Conservation (phyloP, 2,888 invertebrate species). For the Plebejus melissa region DNA sequence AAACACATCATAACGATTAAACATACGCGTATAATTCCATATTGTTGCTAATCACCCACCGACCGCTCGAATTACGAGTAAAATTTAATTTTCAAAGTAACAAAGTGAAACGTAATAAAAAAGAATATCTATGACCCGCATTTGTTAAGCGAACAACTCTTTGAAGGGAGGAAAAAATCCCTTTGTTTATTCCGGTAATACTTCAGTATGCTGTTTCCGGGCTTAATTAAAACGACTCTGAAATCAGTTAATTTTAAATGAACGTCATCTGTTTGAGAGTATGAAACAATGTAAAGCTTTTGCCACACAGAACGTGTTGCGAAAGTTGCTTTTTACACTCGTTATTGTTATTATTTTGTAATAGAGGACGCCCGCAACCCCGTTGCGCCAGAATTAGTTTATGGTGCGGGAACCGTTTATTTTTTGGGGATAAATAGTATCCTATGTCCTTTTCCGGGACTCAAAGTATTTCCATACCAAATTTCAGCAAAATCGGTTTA, state of each 20-base stretch:
- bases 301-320: background rate
- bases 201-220: constrained; percentile 54
- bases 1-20: background rate
- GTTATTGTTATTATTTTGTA: background rate
- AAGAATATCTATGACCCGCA: constrained; percentile 29
- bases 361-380: too few relatives aligned
- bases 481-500: too few relatives aligned
- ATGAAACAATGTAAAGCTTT: constrained; percentile 28
- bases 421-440: too few relatives aligned
- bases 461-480: too few relatives aligned
- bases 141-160: constrained; percentile 29
- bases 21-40: background rate
- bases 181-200: constrained; percentile 52
- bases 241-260: constrained; percentile 51
- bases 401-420: too few relatives aligned
- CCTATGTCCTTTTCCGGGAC: too few relatives aligned
- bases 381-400: too few relatives aligned
- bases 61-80: constrained; percentile 1
- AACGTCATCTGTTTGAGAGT: constrained; percentile 34
- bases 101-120: constrained; percentile 28
- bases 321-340: constrained; percentile 5
- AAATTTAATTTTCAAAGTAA: constrained; percentile 25
- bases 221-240: constrained; percentile 56
- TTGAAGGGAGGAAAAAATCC: constrained; percentile 36
- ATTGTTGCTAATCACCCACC: background rate